These are phyloP conservation scores for Nixonia krombeini DNA, from an alignment of 1,140 invertebrate species.

Conservation along the genomic window DNA sequence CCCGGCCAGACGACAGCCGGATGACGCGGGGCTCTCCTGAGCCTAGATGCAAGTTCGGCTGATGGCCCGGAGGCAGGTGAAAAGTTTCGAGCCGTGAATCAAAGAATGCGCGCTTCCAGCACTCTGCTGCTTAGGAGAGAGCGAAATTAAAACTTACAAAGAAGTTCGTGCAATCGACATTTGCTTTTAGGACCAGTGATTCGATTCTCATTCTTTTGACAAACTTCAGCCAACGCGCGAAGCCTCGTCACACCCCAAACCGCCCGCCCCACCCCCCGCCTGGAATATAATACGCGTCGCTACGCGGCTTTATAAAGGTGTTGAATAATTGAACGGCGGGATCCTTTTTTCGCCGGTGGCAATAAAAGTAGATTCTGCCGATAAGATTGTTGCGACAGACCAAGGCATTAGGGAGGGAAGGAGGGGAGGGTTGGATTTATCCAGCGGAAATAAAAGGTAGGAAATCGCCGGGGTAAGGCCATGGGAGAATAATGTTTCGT, in stretches of 20 bases:
- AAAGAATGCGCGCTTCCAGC: conserved; percentile 44
- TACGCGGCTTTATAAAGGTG: too few relatives aligned
- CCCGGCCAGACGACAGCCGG: too few relatives aligned
- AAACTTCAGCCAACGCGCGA: not conserved
- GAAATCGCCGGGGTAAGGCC: too few relatives aligned
- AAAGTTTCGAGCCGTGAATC: conserved; percentile 55
- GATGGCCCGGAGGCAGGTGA: conserved; percentile 37
- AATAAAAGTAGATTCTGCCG: not conserved
- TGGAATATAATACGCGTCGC: too few relatives aligned
- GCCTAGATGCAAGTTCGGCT: conserved; percentile 32
- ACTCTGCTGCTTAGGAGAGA: conserved; percentile 44
- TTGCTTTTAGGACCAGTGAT: conserved; percentile 22
- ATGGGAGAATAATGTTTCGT: conserved; percentile 57
- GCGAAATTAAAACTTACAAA: conserved; percentile 57
- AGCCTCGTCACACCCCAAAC: not conserved
- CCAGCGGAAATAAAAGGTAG: not conserved
- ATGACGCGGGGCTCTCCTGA: too few relatives aligned
- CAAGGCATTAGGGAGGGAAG: not conserved
- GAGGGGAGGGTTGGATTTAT: too few relatives aligned
- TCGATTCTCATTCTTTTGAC: not conserved
- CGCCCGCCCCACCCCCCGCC: too few relatives aligned
- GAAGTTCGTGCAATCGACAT: conserved; percentile 35
- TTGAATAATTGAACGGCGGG: not conserved
- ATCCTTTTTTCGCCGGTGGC: not conserved
- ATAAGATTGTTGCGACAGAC: not conserved